Evolutionary conservation across 2,888 invertebrate genomes (phyloP), one percentile per base, ranked within the genome.

Genomic region (Sylvicola cinctus): DNA sequence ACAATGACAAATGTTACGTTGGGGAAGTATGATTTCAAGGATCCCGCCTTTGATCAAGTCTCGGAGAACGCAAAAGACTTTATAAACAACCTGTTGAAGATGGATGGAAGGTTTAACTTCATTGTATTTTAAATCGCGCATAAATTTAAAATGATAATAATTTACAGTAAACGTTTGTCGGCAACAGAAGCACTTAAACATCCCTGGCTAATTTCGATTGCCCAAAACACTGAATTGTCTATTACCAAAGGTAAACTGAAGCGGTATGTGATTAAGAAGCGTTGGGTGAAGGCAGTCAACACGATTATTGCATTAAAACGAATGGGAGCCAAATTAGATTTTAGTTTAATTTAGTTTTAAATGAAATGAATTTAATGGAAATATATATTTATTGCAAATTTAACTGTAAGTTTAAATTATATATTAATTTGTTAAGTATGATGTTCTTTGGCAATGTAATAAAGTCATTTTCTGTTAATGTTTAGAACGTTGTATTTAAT

Each of bases 1-100:
- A 93, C 91, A 1, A 84, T 91, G 76, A 81, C 81, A 1, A 93
- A 91, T 55, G 90, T 93, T 2, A 88, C 90, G 0, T 70, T 83
- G 40, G 85, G 84, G 26, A 83, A 85, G 50, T 93, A 84, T 54
- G 88, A 90, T 60, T 93, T 80, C 54, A 85, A 87, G 43, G 88
- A 90, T 49, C 87, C 88, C 52, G 81, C 84, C 29, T 93, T 93
- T 59, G 74, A 79, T 42, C 78, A 81, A 45, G 85, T 93, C 45
- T 85, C 88, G 0, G 76, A 76, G 16, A 78, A 79, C 44, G 91
- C 90, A 31, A 88, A 87, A 58, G 85, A 91, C 54, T 91, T 93
- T 59, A 90, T 93, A 41, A 64, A 65, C 39, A 76, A 75, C 55
- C 69, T 93, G 4, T 71, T 93, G 41, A 61, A 83, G 43, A 88